These are phyloP conservation scores for Hylyphantes graminicola DNA, from an alignment of 1,140 invertebrate species.

Conservation along the genomic window DNA sequence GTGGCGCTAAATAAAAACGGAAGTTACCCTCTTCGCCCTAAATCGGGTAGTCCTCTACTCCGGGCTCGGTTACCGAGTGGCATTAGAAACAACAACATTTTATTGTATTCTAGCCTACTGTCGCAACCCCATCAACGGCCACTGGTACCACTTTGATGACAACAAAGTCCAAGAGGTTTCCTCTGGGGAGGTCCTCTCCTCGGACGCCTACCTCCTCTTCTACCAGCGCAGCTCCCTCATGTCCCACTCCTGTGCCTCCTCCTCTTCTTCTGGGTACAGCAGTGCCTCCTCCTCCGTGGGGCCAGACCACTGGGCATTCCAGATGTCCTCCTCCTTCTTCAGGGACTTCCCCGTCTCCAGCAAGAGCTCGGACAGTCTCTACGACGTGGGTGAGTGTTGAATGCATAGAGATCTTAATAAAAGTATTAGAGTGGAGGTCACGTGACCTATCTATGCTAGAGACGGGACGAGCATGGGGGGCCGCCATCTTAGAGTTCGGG, in stretches of 20 bases:
- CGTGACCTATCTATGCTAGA: no score
- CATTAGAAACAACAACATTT: no score
- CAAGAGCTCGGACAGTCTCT: conserved; percentile 64
- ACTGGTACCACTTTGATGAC: conserved; percentile 97
- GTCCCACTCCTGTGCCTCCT: conserved; percentile 62
- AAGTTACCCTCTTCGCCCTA: no score
- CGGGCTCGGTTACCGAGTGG: no score
- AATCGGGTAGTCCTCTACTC: no score
- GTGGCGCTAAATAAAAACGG: no score
- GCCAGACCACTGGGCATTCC: conserved; percentile 80
- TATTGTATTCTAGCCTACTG: conserved; percentile 89
- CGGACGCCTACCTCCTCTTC: conserved; percentile 94
- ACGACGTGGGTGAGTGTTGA: conserved; percentile 54
- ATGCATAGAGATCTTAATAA: no score
- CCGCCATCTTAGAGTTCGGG: no score
- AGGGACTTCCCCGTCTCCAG: conserved; percentile 65
- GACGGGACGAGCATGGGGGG: no score
- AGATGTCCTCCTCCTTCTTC: conserved; percentile 76
- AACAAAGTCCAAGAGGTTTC: conserved; percentile 84
- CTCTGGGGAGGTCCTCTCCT: conserved; percentile 81
- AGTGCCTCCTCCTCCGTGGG: conserved; percentile 68
- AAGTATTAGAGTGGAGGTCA: no score
- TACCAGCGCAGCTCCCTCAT: conserved; percentile 77
- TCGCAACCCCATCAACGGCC: conserved; percentile 90
- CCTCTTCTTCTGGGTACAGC: conserved; percentile 62